Percentiles rank a stretch among this genome's conserved stretches.
Conservation (phyloP, 2,797 vertebrate genomes). For the Acanthiza pusilla region DNA sequence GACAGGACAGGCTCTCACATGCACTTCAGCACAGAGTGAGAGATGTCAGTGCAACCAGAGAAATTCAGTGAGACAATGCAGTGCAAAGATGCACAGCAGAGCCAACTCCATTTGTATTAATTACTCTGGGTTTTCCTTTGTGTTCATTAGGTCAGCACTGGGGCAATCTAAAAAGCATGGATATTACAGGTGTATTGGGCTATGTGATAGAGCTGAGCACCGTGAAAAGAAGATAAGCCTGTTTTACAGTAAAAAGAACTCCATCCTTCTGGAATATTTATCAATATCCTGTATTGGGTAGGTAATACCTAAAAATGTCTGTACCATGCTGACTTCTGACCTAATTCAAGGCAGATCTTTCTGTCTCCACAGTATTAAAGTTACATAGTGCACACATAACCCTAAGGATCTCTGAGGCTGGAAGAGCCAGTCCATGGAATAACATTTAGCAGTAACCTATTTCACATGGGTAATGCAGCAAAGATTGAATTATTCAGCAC, state of each 20-base stretch:
- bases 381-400: background rate
- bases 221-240: background rate
- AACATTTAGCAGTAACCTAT: background rate
- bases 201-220: rapidly evolving
- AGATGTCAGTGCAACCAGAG: background rate
- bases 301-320: background rate
- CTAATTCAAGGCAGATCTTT: background rate
- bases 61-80: background rate
- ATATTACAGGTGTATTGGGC: background rate
- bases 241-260: background rate
- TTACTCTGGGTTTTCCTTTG: background rate
- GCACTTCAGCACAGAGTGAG: background rate
- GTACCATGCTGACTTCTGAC: background rate
- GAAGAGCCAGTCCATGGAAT: background rate
- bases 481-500: background rate
- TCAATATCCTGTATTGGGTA: background rate
- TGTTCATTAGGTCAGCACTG: background rate
- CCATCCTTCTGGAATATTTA: background rate
- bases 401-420: background rate
- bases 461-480: background rate
- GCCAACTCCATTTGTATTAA: background rate
- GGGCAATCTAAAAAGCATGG: background rate
- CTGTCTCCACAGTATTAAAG: background rate
- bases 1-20: background rate
- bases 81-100: background rate